Base-by-base conservation (phyloP, 1,140 invertebrate species). In the Hermetia illucens region DNA sequence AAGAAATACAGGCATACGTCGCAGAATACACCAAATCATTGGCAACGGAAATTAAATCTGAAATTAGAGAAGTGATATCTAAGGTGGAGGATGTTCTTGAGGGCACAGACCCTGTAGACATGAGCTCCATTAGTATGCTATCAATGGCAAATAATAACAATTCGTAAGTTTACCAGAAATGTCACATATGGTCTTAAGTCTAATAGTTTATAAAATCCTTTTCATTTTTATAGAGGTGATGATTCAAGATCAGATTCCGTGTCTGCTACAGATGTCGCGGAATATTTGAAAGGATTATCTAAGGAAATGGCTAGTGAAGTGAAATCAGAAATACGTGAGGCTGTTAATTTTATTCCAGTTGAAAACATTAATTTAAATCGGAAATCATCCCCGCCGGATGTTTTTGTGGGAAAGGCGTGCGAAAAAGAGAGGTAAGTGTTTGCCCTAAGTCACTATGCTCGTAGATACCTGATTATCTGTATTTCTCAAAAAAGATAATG, bases 11-110 rank as follows among this genome's bases (percentile, higher is more conserved):
- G 38, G 77, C 76, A 13, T 81, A 82, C 43, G 71, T 82, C 0
- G 77, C 79, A 47, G 79, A 79, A 57, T 72, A 79, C 46, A 80
- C 79, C 1, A 77, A 75, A 61, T 78, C 82, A 62, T 60, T 83
- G 32, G 79, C 79, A 0, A 81, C 77, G 5, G 80, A 82, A 58
- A 79, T 84, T 6, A 85, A 83, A 53, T 83, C 79, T 3, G 80
- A 83, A 65, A 79, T 84, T 17, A 62, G 80, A 2, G 79, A 76
- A 58, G 79, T 84, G 0, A 83, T 83, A 36, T 79, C 75, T 1
- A 75, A 75, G 55, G 80, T 84, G 1, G 77, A 81, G 42, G 78
- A 82, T 53, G 78, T 77, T 21, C 52, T 82, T 3, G 79, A 78
- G 18, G 78, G 79, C 49, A 71, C 69, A 3, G 70, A 72, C 42